These are phyloP conservation scores for Eupeodes luniger DNA, from an alignment of 2,888 invertebrate genomes.

Conservation along the genomic window DNA sequence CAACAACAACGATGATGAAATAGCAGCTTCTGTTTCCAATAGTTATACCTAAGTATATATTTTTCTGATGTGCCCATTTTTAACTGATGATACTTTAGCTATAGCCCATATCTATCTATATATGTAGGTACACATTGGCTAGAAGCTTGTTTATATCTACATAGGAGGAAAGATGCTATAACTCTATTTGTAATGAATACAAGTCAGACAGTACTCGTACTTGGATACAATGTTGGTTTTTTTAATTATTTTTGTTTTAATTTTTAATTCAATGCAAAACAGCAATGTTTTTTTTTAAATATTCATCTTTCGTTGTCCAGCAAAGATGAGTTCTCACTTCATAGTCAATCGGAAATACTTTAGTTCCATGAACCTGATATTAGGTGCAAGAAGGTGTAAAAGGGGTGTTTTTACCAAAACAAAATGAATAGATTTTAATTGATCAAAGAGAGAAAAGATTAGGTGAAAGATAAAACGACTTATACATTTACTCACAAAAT, in stretches of 20 bases:
- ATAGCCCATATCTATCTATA: not conserved
- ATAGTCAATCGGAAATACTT: constrained; percentile 40
- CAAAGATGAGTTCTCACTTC: constrained; percentile 69
- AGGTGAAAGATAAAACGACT: constrained; percentile 64
- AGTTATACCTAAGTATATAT: no score
- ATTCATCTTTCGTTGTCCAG: constrained; percentile 52
- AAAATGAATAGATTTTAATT: constrained; percentile 64
- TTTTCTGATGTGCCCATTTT: constrained; percentile 4
- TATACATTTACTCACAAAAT: constrained; percentile 54
- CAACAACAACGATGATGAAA: constrained; percentile 56
- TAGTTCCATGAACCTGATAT: no score
- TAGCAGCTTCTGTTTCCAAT: constrained; percentile 45
- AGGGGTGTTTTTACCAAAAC: constrained; percentile 54
- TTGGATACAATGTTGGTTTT: constrained; percentile 51
- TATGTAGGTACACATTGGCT: no score
- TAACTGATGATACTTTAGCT: constrained; percentile 18
- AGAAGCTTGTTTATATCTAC: no score
- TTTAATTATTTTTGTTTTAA: constrained; percentile 11
- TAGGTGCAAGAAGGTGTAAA: not conserved
- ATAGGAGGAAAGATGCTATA: constrained; percentile 25
- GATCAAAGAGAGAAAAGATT: constrained; percentile 72
- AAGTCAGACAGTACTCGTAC: constrained; percentile 6
- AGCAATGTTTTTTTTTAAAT: constrained; percentile 44
- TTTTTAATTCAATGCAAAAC: constrained; percentile 14
- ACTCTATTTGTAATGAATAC: constrained; percentile 43